Evolutionary conservation across 2,113 vertebrate species (phyloP).

Genomic region (Grallaria varia): DNA sequence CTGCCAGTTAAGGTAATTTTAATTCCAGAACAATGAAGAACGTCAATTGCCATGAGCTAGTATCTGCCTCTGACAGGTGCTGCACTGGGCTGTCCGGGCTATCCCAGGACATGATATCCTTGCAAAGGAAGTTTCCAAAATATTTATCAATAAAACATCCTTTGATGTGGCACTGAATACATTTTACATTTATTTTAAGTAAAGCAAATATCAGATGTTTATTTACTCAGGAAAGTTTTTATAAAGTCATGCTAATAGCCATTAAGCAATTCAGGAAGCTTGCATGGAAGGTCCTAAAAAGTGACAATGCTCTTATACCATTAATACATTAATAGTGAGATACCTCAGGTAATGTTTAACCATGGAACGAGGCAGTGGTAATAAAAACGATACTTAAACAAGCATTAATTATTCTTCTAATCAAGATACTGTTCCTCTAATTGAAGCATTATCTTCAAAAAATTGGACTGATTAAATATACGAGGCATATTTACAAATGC

Average conservation of each 20-base stretch:
- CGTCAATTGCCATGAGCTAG: neutral
- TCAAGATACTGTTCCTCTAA: neutral
- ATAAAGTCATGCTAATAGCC: neutral
- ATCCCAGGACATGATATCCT: neutral
- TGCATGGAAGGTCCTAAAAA: neutral
- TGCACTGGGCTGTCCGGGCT: neutral
- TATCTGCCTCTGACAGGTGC: neutral
- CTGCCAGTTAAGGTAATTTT: neutral
- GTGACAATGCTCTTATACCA: neutral
- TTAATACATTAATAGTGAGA: neutral
- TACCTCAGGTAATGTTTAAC: conserved; percentile 32
- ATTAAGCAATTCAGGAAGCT: conserved; percentile 35
- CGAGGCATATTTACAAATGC: neutral
- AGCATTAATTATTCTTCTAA: neutral
- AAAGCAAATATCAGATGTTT: neutral
- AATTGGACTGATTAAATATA: neutral
- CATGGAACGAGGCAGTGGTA: neutral
- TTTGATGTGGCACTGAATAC: neutral
- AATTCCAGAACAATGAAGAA: neutral
- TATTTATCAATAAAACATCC: neutral
- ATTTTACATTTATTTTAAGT: neutral
- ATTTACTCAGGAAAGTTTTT: neutral
- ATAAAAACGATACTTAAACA: neutral
- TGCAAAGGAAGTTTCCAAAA: neutral
- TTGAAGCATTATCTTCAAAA: neutral